Evolutionary conservation across 2,797 vertebrate species (phyloP), one percentile per base, ranked within the genome.

Genomic region (Dendrocincla tyrannina): DNA sequence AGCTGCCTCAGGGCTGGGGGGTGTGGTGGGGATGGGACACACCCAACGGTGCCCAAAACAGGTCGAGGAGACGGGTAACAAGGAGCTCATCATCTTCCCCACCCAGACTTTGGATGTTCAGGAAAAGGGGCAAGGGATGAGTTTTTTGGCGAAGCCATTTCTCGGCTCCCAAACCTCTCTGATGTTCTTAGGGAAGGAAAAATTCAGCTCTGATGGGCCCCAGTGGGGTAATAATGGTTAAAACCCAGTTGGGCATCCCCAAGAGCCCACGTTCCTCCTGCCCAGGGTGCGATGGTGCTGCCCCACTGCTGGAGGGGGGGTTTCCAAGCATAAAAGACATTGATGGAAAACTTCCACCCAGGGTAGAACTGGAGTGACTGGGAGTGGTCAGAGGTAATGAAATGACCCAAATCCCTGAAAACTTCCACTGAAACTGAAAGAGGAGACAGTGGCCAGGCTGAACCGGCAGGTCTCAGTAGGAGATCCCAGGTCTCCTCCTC

Each of bases 241-340:
- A 64, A 88, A 11, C 6, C 1, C 17, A 47, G 9, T 14, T 5
- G 8, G 33, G 56, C 3, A 1, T 15, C 69, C 60, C 44, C 3
- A 0, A 10, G 41, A 72, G 39, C 13, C 20, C 4, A 0, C 2
- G 2, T 20, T 55, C 52, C 60, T 93, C 28, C 87, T 59, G 37
- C 59, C 28, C 52, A 53, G 52, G 50, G 27, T 0, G 5, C 69
- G 83, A 33, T 0, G 5, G 25, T 0, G 0, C 41, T 60, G 64
- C 12, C 42, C 62, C 13, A 0, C 60, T 60, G 76, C 53, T 0
- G 0, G 5, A 0, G 0, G 2, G 13, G 33, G 10, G 16, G 6
- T 28, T 35, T 37, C 73, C 52, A 37, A 55, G 46, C 8, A 15
- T 28, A 11, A 66, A 81, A 85, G 19, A 37, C 59, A 14, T 23